These are phyloP conservation scores for Batillaria attramentaria DNA, from an alignment of 1,140 invertebrate genomes.

Conservation along the genomic window DNA sequence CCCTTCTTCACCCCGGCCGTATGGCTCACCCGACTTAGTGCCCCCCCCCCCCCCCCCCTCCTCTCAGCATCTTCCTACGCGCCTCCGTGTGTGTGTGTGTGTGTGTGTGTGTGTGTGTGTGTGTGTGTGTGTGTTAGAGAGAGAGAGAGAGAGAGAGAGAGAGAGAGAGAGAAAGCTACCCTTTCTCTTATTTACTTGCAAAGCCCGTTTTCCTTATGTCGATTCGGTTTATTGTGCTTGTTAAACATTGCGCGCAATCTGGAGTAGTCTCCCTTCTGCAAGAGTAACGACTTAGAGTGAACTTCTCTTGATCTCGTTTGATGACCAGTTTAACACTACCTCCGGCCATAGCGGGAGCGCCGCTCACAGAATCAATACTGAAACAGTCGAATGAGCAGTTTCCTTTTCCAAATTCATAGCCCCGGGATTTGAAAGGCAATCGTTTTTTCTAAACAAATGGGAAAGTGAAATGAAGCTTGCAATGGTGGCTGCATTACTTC, in stretches of 20 bases:
- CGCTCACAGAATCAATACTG: too few species aligned
- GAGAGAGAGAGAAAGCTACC: neutral
- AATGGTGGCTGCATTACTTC: too few species aligned
- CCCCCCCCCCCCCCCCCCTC: neutral
- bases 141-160: neutral
- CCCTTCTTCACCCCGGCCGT: neutral
- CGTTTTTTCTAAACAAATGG: too few species aligned
- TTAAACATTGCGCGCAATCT: neutral
- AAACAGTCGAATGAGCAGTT: too few species aligned
- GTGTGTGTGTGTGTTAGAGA: neutral
- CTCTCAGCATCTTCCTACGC: neutral
- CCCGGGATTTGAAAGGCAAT: too few species aligned
- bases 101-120: constrained; percentile 14
- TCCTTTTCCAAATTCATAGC: too few species aligned
- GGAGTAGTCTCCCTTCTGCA: neutral
- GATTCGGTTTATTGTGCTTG: neutral
- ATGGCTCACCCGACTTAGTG: neutral
- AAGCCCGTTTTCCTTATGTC: neutral
- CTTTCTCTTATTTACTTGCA: neutral
- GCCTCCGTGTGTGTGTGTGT: constrained; percentile 16
- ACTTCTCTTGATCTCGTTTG: neutral
- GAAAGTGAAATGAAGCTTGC: too few species aligned
- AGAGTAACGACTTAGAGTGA: neutral
- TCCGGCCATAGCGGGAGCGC: too few species aligned
- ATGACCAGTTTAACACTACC: neutral